These are phyloP conservation scores for Dasyurus viverrinus DNA, from an alignment of 2,113 vertebrate species.

Conservation along the genomic window DNA sequence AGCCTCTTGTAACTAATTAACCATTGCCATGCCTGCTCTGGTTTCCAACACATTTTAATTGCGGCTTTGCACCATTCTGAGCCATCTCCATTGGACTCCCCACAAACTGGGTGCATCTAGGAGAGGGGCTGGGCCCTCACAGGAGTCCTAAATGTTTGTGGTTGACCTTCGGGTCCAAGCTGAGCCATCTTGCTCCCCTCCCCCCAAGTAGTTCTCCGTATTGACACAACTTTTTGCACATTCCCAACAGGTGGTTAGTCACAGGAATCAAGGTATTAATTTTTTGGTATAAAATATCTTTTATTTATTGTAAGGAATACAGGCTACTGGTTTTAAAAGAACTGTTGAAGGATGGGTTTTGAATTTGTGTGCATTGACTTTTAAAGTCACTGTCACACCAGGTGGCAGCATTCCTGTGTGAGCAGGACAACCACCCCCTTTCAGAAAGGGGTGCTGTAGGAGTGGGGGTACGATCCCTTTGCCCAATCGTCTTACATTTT, in stretches of 20 bases:
- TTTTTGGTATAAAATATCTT: constrained; percentile 76
- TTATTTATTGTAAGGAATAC: constrained; percentile 81
- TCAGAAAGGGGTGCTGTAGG: constrained; percentile 77
- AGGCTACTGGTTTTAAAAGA: constrained; percentile 70
- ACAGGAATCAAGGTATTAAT: constrained; percentile 36
- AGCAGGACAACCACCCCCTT: constrained; percentile 4
- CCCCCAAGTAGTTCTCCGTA: neutral
- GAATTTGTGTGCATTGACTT: constrained; percentile 82
- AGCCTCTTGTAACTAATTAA: constrained; percentile 18
- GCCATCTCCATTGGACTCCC: neutral
- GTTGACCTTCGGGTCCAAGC: constrained; percentile 14
- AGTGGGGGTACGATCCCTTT: constrained; percentile 77
- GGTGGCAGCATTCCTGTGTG: neutral
- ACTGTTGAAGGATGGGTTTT: constrained; percentile 81
- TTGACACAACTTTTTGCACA: constrained; percentile 68
- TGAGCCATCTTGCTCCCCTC: constrained; percentile 45
- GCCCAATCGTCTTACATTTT: constrained; percentile 82
- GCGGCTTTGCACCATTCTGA: constrained; percentile 39
- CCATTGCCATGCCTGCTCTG: constrained; percentile 11
- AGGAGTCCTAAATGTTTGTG: constrained; percentile 59
- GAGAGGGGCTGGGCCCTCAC: constrained; percentile 42
- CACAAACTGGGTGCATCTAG: neutral
- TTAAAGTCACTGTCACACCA: constrained; percentile 22
- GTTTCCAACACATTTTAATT: constrained; percentile 17
- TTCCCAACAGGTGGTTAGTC: constrained; percentile 69